Evolutionary conservation across 2,797 vertebrate genomes (phyloP), one percentile per base, ranked within the genome.

Genomic region (Loris lydekkerianus): DNA sequence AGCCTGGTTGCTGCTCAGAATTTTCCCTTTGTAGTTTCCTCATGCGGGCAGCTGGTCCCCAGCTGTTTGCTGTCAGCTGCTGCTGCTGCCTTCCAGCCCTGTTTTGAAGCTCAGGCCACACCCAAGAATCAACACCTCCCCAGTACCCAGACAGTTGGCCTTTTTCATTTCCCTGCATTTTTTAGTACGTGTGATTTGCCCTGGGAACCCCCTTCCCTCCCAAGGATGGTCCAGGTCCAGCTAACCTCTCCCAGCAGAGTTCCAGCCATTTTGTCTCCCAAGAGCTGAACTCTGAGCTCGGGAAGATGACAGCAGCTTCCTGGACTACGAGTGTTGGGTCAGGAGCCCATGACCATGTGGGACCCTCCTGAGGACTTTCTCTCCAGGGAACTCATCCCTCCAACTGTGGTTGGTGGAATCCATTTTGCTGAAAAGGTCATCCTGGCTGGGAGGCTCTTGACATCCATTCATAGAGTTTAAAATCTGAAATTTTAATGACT

Each of bases 1-100:
- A 77, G 13, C 56, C 37, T 0, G 0, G 29, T 15, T n/a, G 63
- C 25, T 86, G 53, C 37, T 82, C 7, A 65, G 63, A 69, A 34
- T 43, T 46, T 46, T 46, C 3, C 20, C 92, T 94, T 93, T 85
- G 76, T 85, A 96, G 87, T 56, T 93, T 46, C 65, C 31, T 67
- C 5, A 2, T 0, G 1, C 0, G 4, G 61, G 61, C 94, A 93
- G 89, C 92, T 92, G 95, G 77, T 34, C 8, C 23, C 84, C 89
- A 92, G 96, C 84, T 97, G 92, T 65, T 11, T 3, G 77, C 58
- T 53, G 58, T 25, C 27, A 31, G 83, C n/a, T 1, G 49, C 69
- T 4, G 88, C 34, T 18, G 37, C n/a, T 10, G 77, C 15, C 58
- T 73, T 29, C 67, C 3, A 1, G 8, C n/a, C 11, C 31, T 5